Base-by-base conservation (phyloP, 2,113 vertebrate genomes). In the Thinocorus orbignyianus region DNA sequence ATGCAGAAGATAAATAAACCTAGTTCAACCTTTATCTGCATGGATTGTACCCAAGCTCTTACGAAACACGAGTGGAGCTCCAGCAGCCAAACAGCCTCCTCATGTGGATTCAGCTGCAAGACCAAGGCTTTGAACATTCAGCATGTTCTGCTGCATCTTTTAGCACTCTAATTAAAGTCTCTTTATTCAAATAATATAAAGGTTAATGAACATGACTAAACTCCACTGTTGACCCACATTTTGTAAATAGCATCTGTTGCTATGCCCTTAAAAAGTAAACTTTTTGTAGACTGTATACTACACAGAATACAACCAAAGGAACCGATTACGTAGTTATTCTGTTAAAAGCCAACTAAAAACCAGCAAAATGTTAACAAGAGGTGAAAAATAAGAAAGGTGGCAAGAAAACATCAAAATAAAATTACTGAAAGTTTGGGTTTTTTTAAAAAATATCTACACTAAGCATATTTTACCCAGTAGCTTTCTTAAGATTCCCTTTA, bases 1-100 rank as follows among this genome's bases (percentile, higher is more conserved):
- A 89, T 37, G 91, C 69, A 86, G 86, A 95, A 96, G 65, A 94
- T 24, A 95, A 95, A 95, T 94, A 94, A 94, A 60, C n/a, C 61
- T 71, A 88, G 88, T 90, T 92, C 30, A 86, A 74, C 39, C 2
- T 89, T 95, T 89, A 87, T 91, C 91, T 79, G 57, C 61, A 62
- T 48, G 92, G 81, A 82, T 24, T 71, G 70, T 68, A 89, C 70
- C 72, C 90, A 92, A 70, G 48, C 74, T 70, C 87, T 93, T 92
- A 80, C 1, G 54, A 94, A 95, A 81, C 42, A 68, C 5, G 64
- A 61, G 79, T 1, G 1, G 48, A 94, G 72, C 62, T 94, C 69
- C 92, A 88, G 64, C 72, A 90, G 61, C 60, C 70, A 52, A 87
- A 85, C 39, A 85, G 91, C 78, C 65, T 81, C 88, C 88, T 91